Evolutionary conservation across 2,888 invertebrate genomes (phyloP), one percentile per base, ranked within the genome.

Genomic region (Plutella xylostella): DNA sequence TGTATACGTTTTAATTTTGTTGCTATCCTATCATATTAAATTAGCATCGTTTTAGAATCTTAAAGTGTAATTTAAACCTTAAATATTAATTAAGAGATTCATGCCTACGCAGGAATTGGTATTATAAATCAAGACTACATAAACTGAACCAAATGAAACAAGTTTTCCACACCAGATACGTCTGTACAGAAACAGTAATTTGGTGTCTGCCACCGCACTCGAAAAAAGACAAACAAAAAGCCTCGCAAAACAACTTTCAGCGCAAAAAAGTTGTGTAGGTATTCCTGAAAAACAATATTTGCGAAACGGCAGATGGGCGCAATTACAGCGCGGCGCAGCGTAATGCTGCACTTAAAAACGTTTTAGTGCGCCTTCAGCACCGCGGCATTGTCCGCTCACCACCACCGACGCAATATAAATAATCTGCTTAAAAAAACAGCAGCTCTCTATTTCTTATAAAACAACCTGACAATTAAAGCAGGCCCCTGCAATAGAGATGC

Each of bases 331-430:
- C 55, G 54, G 55, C 56, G 54, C 56, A 57, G 55, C 52, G 45
- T 58, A 56, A 50, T 57, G 68, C 61, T 59, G 68, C 72, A 72
- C 71, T 72, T 69, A 66, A 72, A 72, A 72, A 71, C 69, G 62
- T 71, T 74, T 72, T 68, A 72, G 62, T 61, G 60, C 58, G 57
- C 58, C 55, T 60, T 57, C 52, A 50, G 53, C 52, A 56, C 52
- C 56, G 54, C 55, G 45, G 48, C 49, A 44, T 51, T 34, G 42
- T 42, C 42, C 42, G 14, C 20, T n/a, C 21, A 14, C 42, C 11
- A 11, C 34, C 28, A 34, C 21, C 20, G 22, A 42, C 21, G 42
- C 42, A 42, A 42, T 34, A 21, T 34, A 34, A 30, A 41, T 42
- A 42, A 42, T 42, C 22, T 42, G 33, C 22, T 42, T 42, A 42